phyloP scores from a whole-genome alignment of 1,140 invertebrate genomes.

The Belonocnema kinseyi region DNA sequence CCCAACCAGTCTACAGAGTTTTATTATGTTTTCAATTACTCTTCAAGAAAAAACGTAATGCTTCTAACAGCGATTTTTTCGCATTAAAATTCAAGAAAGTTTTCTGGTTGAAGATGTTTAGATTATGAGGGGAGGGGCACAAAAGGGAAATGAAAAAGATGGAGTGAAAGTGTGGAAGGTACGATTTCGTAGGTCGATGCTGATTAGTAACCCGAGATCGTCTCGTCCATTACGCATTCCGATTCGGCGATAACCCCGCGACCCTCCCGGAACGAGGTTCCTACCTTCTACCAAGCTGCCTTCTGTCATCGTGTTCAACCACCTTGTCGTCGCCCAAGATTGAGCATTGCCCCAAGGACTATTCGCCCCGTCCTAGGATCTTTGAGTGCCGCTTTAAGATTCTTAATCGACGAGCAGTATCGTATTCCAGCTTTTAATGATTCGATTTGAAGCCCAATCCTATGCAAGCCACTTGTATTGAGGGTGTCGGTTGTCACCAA shows the following conservation, averaged over 20 bases:
- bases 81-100: constrained; percentile 42
- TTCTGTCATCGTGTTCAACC: constrained; percentile 62
- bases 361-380: constrained; percentile 11
- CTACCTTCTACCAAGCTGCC: constrained; percentile 50
- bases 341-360: constrained; percentile 47
- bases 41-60: not conserved
- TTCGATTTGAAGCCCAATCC: not conserved
- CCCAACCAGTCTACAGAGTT: no score
- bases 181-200: constrained; percentile 48
- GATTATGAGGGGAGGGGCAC: constrained; percentile 9
- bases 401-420: constrained; percentile 11
- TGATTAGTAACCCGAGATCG: constrained; percentile 72
- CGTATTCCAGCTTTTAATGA: constrained; percentile 15
- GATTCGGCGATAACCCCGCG: constrained; percentile 69
- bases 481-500: not conserved
- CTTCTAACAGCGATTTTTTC: constrained; percentile 4
- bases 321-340: constrained; percentile 61
- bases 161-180: constrained; percentile 16
- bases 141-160: constrained; percentile 43
- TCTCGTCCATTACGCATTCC: constrained; percentile 72
- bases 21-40: no score
- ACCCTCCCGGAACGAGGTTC: constrained; percentile 45
- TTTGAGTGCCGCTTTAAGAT: constrained; percentile 23
- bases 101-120: constrained; percentile 23
- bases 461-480: not conserved